Base-by-base conservation (phyloP, 35 echinoderm and acorn worm genomes). In the Heliocidaris tuberculata region DNA sequence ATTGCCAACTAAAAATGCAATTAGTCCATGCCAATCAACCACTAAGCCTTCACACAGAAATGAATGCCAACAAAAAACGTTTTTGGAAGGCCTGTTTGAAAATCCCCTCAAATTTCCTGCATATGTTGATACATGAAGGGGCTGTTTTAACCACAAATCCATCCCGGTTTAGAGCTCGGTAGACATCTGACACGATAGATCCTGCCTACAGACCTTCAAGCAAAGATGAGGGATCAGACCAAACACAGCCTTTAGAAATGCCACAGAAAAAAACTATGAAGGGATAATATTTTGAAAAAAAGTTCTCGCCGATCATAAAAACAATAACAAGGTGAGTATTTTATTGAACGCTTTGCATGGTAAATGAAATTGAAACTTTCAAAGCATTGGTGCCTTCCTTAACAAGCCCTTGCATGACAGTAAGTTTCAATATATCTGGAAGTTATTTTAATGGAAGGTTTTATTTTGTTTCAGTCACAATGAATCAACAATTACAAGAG, bases 101-200 rank as follows among this genome's bases (percentile, higher is more conserved):
- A 78, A 78, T 78, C 65, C 65, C 65, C 27, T 78, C 65, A 78
- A 78, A 78, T 78, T 78, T 78, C 65, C 65, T 78, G 65, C 65
- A 78, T 78, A 27, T 21, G 15, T 78, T 78, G 65, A 78, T 78
- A 19, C 21, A 78, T 78, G 65, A 78, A 78, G 27, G 65, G 65
- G 65, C 65, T 78, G 65, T 78, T 78, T 78, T 24, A 78, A 78
- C 65, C 65, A 78, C 65, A 78, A 78, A 78, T 78, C 65, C 65
- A 78, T 78, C 65, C 65, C 27, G 21, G 65, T 78, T 78, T 27
- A 27, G 19, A 21, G 27, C 27, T 78, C 65, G 1, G 19, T 78
- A 78, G 65, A 78, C 65, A 78, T 78, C 27, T 78, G 65, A 78
- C 65, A 78, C 21, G 65, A 60, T 15, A 60, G 59, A 78, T 78